Base-by-base conservation (phyloP, 2,888 invertebrate genomes). In the Chironomus riparius region DNA sequence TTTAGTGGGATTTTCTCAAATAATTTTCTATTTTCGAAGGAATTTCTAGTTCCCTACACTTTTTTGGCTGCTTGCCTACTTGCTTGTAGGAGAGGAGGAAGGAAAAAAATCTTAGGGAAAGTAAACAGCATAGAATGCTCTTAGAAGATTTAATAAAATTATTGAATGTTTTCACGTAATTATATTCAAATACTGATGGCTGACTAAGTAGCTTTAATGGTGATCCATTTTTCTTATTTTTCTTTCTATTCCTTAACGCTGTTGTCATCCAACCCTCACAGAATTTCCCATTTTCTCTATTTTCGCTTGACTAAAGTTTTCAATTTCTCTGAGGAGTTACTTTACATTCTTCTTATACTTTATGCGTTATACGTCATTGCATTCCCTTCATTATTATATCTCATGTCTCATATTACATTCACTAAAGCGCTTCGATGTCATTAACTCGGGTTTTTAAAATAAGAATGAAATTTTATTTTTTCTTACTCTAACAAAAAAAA, bases 141-240 rank as follows among this genome's bases (percentile, higher is more conserved):
- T 48, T 38, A 75, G 74, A 75, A 73, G 68, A 68, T 65, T 75
- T 75, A 68, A 68, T 65, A 24, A 75, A 68, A 68, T 75, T 75
- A 65, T 68, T 75, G 74, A 75, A 75, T 75, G 50, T 68, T 75
- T 75, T 75, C 74, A 75, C 74, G 74, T 75, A 75, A 75, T 75
- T 75, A 75, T 12, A 68, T 38, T 62, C 68, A 65, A 73, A 75
- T 68, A 75, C 47, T 68, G 18, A 65, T 62, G 7, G 65, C 21
- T 47, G 65, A 73, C 47, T 73, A 73, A 73, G 73, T 65, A 73
- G 73, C 73, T 65, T 48, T 65, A 73, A 73, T 73, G 65, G 50
- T 65, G 13, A 28, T 13, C 22, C 50, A 56, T 71, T 71, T 71
- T 71, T 71, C 71, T 47, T 22, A 38, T 38, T 38, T 38, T 38